Evolutionary conservation across 2,888 invertebrate species (phyloP), one percentile per base, ranked within the genome.

Genomic region (Amphimallon solstitiale): DNA sequence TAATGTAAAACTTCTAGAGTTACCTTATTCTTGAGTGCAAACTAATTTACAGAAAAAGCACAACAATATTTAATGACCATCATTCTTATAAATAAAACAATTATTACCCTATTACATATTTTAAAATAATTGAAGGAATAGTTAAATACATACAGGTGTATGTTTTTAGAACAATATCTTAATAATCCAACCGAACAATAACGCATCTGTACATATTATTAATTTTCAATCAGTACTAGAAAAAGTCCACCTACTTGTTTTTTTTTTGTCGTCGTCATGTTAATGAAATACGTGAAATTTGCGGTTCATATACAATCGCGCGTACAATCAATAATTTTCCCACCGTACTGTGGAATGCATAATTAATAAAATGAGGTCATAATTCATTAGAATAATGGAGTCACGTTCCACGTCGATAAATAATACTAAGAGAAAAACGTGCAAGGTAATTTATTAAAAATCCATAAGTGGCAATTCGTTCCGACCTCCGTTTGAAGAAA

Each of bases 401-500:
- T 48, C 21, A 48, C 21, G 48, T 29, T 48, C 12, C 7, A 10
- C 23, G 48, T 48, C 21, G 23, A 48, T 48, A 48, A 48, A 23
- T 48, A n/a, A 43, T 43, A 43, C 43, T 15, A 7, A 15, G 12
- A 14, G 15, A 7, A 15, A n/a, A 15, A 40, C 15, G 43, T 17
- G 14, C 43, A 43, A 17, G 17, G 17, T 43, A 14, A 17, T 43
- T 43, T 43, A 43, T 43, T 14, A 7, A 17, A 43, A 43, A 15
- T 43, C 17, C 43, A 14, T 43, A 43, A 43, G 17, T 6, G 45
- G 45, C 10, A n/a, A 45, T 45, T 45, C 45, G 45, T 45, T 45
- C 45, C 19, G 45, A 45, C 45, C 45, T 45, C 45, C 5, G 45
- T 45, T 45, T 45, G 45, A 45, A 45, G 45, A 45, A 45, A 45